Conservation (phyloP, 2,888 invertebrate species). For the Theodoxus fluviatilis region DNA sequence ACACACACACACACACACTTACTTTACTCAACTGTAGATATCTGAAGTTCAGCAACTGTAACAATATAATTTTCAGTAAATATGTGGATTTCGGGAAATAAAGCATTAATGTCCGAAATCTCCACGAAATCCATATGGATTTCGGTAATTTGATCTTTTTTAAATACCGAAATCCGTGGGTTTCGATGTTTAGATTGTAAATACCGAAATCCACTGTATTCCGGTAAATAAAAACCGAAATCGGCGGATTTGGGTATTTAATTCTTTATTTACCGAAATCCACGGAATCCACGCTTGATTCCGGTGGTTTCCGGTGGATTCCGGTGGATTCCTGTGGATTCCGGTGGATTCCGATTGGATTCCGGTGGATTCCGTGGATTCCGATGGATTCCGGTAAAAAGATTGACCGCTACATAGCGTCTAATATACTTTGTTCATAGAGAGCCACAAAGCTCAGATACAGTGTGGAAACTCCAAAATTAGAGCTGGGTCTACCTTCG, state of each 20-base stretch:
- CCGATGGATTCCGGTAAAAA: too few relatives aligned
- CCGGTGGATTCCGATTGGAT: too few relatives aligned
- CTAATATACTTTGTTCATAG: not conserved
- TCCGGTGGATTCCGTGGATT: too few relatives aligned
- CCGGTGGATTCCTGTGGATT: too few relatives aligned
- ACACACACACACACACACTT: not conserved
- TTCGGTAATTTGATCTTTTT: not conserved
- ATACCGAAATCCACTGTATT: too few relatives aligned
- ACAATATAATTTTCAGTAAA: not conserved
- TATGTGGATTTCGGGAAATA: too few relatives aligned
- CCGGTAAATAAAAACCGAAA: too few relatives aligned
- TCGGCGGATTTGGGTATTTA: too few relatives aligned
- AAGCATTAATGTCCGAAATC: not conserved
- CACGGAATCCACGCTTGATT: too few relatives aligned
- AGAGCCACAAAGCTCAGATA: not conserved
- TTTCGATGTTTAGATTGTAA: not conserved
- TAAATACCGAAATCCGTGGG: not conserved
- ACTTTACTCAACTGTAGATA: not conserved
- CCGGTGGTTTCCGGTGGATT: too few relatives aligned
- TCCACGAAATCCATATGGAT: not conserved
- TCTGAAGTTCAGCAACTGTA: not conserved
- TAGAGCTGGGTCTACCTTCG: constrained; percentile 55
- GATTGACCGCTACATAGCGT: too few relatives aligned
- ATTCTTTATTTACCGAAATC: too few relatives aligned
- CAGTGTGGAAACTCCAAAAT: not conserved